Evolutionary conservation across 2,113 vertebrate genomes (phyloP).

Genomic region (Prunella himalayana): DNA sequence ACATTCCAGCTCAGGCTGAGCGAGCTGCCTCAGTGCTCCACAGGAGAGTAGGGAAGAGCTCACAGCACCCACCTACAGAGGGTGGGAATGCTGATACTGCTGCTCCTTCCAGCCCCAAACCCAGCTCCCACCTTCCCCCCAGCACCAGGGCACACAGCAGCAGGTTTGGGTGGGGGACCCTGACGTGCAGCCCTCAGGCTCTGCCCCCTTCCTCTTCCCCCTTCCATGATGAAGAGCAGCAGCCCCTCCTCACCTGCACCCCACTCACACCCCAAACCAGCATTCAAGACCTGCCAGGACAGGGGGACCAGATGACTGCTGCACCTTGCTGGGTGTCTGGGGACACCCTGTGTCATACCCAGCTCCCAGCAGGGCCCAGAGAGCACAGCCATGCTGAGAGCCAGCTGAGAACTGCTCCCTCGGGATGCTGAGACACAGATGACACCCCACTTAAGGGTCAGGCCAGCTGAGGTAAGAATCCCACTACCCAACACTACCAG

Average conservation of each 20-base stretch:
- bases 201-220: neutral
- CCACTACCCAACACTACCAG: neutral
- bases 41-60: neutral
- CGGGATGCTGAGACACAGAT: neutral
- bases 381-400: neutral
- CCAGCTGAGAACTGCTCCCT: neutral
- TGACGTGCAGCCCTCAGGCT: neutral
- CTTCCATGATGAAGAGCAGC: neutral
- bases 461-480: neutral
- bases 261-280: fast-evolving
- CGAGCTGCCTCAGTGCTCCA: neutral
- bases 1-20: neutral
- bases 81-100: fast-evolving
- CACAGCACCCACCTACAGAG: fast-evolving
- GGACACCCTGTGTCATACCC: fast-evolving
- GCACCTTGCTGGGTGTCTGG: neutral
- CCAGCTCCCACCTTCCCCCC: neutral
- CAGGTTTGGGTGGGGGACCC: neutral
- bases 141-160: neutral
- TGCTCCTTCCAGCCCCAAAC: neutral
- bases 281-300: fast-evolving
- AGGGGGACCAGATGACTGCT: neutral
- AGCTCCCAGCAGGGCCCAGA: neutral
- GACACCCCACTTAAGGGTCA: fast-evolving
- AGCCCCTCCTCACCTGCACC: neutral